These are phyloP conservation scores for Dasypus novemcinctus DNA, from an alignment of 2,113 vertebrate species.

Conservation along the genomic window DNA sequence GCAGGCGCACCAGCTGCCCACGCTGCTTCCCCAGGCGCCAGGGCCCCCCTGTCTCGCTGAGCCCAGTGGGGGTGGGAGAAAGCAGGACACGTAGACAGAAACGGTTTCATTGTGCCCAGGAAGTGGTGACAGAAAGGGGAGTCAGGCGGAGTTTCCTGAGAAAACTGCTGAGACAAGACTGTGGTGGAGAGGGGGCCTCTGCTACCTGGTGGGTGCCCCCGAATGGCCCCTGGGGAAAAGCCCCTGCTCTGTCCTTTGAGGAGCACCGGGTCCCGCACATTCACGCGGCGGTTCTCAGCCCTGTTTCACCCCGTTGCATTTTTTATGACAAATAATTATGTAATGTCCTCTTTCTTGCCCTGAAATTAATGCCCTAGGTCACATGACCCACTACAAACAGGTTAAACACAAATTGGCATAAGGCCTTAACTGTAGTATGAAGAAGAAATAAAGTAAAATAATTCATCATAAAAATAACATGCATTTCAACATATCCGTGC, in stretches of 20 bases:
- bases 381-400: fast-evolving
- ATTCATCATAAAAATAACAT: background rate
- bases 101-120: background rate
- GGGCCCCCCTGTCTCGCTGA: background rate
- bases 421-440: background rate
- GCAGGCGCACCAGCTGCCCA: background rate
- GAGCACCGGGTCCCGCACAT: background rate
- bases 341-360: background rate
- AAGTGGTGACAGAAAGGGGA: background rate
- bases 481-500: background rate
- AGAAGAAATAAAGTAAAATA: background rate
- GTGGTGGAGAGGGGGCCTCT: background rate
- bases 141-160: background rate
- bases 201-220: background rate
- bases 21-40: fast-evolving
- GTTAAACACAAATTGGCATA: no score
- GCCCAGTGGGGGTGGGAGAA: background rate
- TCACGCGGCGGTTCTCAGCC: background rate
- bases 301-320: background rate
- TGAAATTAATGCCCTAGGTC: background rate
- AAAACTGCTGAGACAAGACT: background rate
- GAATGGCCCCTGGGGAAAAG: background rate
- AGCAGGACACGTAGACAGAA: background rate
- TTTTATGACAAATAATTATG: background rate
- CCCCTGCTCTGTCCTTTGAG: background rate